Evolutionary conservation across 2,888 invertebrate species (phyloP).

Genomic region (Microlaimidae sp.): DNA sequence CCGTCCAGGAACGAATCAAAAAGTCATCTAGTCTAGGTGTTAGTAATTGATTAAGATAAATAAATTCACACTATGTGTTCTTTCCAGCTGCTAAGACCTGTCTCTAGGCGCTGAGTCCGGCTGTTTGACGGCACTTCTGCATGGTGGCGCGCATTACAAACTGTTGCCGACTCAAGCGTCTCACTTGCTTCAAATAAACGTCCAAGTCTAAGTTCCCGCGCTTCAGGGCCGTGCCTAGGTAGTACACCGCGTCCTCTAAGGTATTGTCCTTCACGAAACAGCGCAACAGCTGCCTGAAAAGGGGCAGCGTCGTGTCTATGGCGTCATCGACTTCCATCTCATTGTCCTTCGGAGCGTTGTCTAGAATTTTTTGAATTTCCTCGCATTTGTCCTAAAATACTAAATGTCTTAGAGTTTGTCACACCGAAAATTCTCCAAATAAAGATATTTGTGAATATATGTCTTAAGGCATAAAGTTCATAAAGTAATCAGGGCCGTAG

Average conservation of each 20-base stretch:
- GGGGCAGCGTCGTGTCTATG: conserved; percentile 67
- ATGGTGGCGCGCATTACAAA: conserved; percentile 86
- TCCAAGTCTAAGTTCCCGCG: conserved; percentile 84
- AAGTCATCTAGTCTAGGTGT: no score
- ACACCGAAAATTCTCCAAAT: no score
- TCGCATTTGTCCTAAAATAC: conserved; percentile 72
- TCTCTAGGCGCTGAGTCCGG: conserved; percentile 48
- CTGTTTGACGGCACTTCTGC: conserved; percentile 88
- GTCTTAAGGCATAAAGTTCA: no score
- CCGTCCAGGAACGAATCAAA: no score
- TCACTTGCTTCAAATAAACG: conserved; percentile 84
- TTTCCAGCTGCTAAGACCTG: no score
- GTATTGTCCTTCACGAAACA: conserved; percentile 87
- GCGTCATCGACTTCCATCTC: conserved; percentile 66
- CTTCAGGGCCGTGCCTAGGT: conserved; percentile 81
- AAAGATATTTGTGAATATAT: no score
- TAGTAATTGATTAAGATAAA: no score
- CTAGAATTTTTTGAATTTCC: conserved; percentile 62
- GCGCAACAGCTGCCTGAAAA: conserved; percentile 15
- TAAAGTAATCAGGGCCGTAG: no score
- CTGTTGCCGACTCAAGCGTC: conserved; percentile 80
- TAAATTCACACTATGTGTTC: no score
- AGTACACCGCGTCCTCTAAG: conserved; percentile 92
- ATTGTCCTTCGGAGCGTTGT: conserved; percentile 46
- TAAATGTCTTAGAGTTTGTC: no score